Evolutionary conservation across 2,113 vertebrate genomes (phyloP), one percentile per base, ranked within the genome.

Genomic region (Stigmatopora nigra): DNA sequence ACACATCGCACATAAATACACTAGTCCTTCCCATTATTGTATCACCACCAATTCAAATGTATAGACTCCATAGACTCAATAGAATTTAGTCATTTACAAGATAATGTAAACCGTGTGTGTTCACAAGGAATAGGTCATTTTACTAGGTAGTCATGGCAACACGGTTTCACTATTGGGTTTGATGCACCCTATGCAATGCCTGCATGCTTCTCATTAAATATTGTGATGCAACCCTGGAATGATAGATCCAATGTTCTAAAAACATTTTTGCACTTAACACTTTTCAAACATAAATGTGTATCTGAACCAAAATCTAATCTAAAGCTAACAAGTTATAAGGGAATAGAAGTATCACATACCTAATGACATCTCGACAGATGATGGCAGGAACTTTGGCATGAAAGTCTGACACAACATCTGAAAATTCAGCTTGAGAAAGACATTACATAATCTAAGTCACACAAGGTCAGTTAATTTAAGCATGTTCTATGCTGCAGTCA

Each of bases 311-410:
- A 31, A 31, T 31, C 25, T 31, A 31, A 1, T 31, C 11, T 53
- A 53, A 31, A 56, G 55, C 25, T 3, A 59, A 5, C 36, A 35
- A 14, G 9, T 5, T 4, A 20, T 25, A 45, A n/a, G 5, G 3
- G 22, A 16, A 63, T n/a, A 0, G 0, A 60, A 35, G 15, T 15
- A 22, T 46, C 51, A 88, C 83, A 70, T 73, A 99, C 97, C 92
- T 96, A 88, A 87, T 91, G 58, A 86, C 81, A 80, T 98, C 95
- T 77, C 89, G 93, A 90, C 97, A 99, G 84, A 94, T 94, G 63
- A 99, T 92, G 72, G 96, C 92, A 75, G 97, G 97, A 90, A 99
- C 94, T 93, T 99, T 99, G 86, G 97, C 94, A 38, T 99, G 97
- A 87, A 99, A 99, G 90, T 99, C 97, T 17, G 96, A 98, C 87